Base-by-base conservation (phyloP, 2,888 invertebrate genomes). In the Arctia plantaginis region DNA sequence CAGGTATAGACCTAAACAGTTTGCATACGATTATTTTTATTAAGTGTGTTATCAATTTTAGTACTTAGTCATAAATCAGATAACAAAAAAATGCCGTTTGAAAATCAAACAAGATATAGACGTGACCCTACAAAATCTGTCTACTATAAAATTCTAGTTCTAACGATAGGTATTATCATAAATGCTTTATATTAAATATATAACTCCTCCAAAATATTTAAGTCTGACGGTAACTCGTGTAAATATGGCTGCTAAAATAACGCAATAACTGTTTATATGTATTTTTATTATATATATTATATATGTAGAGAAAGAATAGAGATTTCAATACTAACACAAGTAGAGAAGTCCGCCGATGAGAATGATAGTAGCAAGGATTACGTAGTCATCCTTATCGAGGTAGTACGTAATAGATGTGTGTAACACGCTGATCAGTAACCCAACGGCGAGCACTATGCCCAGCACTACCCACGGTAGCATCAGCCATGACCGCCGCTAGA, bases 391-490 rank as follows among this genome's bases (percentile, higher is more conserved):
- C 4, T 75, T 55, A 80, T 97, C 96, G 77, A 97, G 96, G 92
- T 97, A 97, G 90, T 97, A 97, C 68, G 97, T 97, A 82, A 98
- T 97, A 65, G 97, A 97, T 30, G 98, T 98, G 90, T 98, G 98
- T 74, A 98, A 96, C 59, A 98, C 96, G 77, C 98, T 98, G 82
- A 98, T 97, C 66, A 98, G 94, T 74, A 98, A 91, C 2, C 98
- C 98, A 80, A 98, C 96, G 15, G 97, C 97, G 70, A 98, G 95
- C 96, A 98, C 97, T 75, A 98, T 97, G 8, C 98, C 98, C 71
- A 98, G 95, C 69, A 98, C 97, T 59, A 98, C 98, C 98, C 98
- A 98, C 12, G 98, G 98, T 72, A 98, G 96, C 98, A 98, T 98
- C 87, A 98, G 91, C 94, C 97, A 97, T 86, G 98, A 97, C 87